Evolutionary conservation across 2,888 invertebrate species (phyloP).

Genomic region (Dendrolimus pini): DNA sequence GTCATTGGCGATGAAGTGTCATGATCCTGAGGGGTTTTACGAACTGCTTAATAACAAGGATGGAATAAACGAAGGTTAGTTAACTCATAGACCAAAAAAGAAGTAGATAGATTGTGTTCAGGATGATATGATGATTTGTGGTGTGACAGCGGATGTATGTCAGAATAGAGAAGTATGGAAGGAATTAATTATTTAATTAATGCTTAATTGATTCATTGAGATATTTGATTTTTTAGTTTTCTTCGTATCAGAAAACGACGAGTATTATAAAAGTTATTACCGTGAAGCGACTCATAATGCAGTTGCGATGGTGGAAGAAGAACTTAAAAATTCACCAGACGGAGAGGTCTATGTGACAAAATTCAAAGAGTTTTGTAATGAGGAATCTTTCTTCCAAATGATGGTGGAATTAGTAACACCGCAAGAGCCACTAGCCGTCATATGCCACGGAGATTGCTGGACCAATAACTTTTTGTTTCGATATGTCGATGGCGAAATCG

Average conservation of each 20-base stretch:
- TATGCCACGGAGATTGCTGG: slow-evolving; percentile 87
- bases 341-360: slow-evolving; percentile 76
- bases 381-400: slow-evolving; percentile 79
- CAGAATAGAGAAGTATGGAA: no score
- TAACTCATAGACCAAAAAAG: no score
- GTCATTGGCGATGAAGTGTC: slow-evolving; percentile 78
- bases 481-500: slow-evolving; percentile 70
- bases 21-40: slow-evolving; percentile 74
- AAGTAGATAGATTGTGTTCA: no score
- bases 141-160: no score
- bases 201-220: neutral
- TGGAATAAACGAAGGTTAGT: slow-evolving; percentile 63
- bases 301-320: slow-evolving; percentile 77
- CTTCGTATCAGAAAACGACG: slow-evolving; percentile 79
- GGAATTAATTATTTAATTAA: no score
- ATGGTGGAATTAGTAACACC: slow-evolving; percentile 81
- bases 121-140: no score
- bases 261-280: slow-evolving; percentile 83
- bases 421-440: slow-evolving; percentile 80
- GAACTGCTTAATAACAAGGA: slow-evolving; percentile 63
- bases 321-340: slow-evolving; percentile 45
- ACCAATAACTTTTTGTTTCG: slow-evolving; percentile 83
- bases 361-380: slow-evolving; percentile 77
- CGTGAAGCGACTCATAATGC: slow-evolving; percentile 79
- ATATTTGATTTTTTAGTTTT: slow-evolving; percentile 52